These are phyloP conservation scores for Bombus consobrinus DNA, from an alignment of 1,140 invertebrate genomes.

Conservation along the genomic window DNA sequence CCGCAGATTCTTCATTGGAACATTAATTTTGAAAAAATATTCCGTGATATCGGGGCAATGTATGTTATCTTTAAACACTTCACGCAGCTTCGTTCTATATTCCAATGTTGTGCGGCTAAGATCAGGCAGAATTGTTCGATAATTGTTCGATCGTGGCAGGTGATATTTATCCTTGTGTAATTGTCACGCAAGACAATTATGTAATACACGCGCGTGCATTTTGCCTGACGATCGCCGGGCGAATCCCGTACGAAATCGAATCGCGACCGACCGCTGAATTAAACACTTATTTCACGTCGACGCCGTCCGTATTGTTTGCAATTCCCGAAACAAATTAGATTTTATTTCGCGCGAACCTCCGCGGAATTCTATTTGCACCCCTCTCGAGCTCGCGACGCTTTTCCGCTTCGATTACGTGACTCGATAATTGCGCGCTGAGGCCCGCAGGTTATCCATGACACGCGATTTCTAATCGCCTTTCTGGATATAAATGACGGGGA, in stretches of 20 bases:
- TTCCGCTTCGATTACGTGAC: conserved; percentile 21
- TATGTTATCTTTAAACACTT: no score
- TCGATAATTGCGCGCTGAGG: conserved; percentile 3
- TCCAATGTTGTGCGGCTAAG: no score
- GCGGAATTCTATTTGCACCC: neutral
- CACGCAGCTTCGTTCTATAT: no score
- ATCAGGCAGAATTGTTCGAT: no score
- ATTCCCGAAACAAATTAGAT: conserved; percentile 34
- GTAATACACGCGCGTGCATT: conserved; percentile 3
- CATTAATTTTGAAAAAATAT: no score
- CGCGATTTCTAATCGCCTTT: conserved; percentile 9
- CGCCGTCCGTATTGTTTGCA: conserved; percentile 10
- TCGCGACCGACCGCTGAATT: conserved; percentile 6
- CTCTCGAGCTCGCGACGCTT: neutral
- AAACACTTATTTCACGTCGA: conserved; percentile 36
- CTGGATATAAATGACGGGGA: neutral
- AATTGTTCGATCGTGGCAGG: no score
- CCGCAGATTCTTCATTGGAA: no score
- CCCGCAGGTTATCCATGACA: neutral
- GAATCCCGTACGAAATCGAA: conserved; percentile 45
- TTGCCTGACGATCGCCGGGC: conserved; percentile 16
- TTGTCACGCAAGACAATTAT: conserved; percentile 54
- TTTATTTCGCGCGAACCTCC: conserved; percentile 32
- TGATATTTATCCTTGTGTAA: conserved; percentile 21
- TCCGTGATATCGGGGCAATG: no score